phyloP scores from a whole-genome alignment of 2,797 vertebrate species.

The Austrolebias charrua region DNA sequence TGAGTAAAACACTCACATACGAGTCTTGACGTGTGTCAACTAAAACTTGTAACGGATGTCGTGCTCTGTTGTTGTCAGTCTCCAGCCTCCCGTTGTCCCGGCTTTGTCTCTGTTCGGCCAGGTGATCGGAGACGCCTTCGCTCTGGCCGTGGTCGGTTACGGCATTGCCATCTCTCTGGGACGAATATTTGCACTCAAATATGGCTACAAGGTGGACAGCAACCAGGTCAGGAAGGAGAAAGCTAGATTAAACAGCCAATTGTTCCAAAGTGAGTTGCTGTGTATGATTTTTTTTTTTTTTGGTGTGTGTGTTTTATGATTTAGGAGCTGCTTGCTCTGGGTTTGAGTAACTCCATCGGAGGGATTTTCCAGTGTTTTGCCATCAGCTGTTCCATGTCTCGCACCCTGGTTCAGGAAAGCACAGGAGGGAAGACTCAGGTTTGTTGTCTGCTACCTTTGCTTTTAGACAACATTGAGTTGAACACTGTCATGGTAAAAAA shows the following conservation, averaged over 20 bases:
- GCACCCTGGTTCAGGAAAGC: conserved; percentile 92
- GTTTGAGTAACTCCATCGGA: conserved; percentile 90
- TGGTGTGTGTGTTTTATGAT: conserved; percentile 33
- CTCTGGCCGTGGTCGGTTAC: conserved; percentile 91
- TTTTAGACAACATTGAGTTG: too few species aligned
- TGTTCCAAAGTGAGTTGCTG: fast-evolving
- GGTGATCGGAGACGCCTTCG: conserved; percentile 89
- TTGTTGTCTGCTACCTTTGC: background rate
- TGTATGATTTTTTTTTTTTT: conserved; percentile 4
- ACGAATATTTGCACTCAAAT: conserved; percentile 92
- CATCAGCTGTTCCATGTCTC: conserved; percentile 95
- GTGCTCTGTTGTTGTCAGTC: conserved; percentile 62
- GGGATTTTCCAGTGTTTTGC: conserved; percentile 93
- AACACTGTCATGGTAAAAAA: too few species aligned
- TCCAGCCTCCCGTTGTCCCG: conserved; percentile 82
- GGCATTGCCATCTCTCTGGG: conserved; percentile 96
- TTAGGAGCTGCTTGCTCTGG: conserved; percentile 93
- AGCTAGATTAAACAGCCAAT: background rate
- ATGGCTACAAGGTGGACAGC: conserved; percentile 95
- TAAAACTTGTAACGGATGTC: background rate
- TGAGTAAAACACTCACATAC: conserved; percentile 74
- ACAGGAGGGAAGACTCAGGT: conserved; percentile 84
- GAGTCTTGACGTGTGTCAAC: background rate
- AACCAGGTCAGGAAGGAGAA: conserved; percentile 82
- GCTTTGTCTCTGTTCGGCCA: conserved; percentile 69